A percentile compares a stretch with the other conserved stretches of the same genome.
phyloP scores from a whole-genome alignment of 2,113 vertebrate genomes.

The rat (Rattus norvegicus) region GRCr8 NC_086035.1:15554501-15555000 shows the following conservation, averaged over 20 bases:
- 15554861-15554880: conserved; percentile 82
- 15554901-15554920: neutral
- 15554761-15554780: neutral
- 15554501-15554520: neutral
- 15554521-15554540: neutral
- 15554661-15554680: neutral
- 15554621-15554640: neutral
- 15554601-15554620: neutral
- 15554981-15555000: neutral
- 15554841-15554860: conserved; percentile 48
- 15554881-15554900: conserved; percentile 66
- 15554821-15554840: neutral
- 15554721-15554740: neutral
- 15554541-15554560: neutral
- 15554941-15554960: neutral
- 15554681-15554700: neutral
- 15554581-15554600: neutral
- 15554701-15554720: neutral
- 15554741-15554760: neutral
- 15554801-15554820: neutral
- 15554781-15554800: neutral
- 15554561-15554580: neutral
- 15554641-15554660: neutral
- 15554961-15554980: neutral
- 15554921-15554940: neutral